Evolutionary conservation across 2,113 vertebrate species (phyloP).

Genomic region (Chionomys nivalis): DNA sequence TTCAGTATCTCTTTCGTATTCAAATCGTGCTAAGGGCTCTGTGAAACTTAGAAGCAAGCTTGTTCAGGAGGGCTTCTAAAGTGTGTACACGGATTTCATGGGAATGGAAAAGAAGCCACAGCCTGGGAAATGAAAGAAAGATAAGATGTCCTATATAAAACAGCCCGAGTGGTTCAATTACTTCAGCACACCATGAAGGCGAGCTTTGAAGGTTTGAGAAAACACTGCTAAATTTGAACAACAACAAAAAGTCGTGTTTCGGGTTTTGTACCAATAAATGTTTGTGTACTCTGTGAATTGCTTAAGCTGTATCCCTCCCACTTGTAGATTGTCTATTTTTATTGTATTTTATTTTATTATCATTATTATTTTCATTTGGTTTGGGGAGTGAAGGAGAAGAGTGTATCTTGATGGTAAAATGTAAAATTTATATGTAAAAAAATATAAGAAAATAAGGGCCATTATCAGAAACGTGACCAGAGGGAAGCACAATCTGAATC

Average conservation of each 20-base stretch:
- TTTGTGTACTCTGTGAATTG: slow-evolving; percentile 84
- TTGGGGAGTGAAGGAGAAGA: slow-evolving; percentile 34
- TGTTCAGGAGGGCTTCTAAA: slow-evolving; percentile 92
- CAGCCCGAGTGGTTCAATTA: slow-evolving; percentile 91
- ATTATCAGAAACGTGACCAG: not conserved
- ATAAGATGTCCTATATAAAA: slow-evolving; percentile 91
- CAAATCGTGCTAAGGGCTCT: slow-evolving; percentile 90
- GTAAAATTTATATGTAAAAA: not conserved
- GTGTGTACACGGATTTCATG: slow-evolving; percentile 92
- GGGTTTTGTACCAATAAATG: slow-evolving; percentile 87
- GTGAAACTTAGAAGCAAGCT: slow-evolving; percentile 92
- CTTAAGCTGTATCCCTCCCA: slow-evolving; percentile 76
- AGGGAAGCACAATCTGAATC: not conserved
- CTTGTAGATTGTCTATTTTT: slow-evolving; percentile 80
- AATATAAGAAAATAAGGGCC: slow-evolving; percentile 71
- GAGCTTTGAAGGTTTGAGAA: slow-evolving; percentile 90
- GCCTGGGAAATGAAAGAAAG: slow-evolving; percentile 91
- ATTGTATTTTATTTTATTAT: slow-evolving; percentile 40
- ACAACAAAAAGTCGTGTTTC: slow-evolving; percentile 82
- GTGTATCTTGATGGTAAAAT: slow-evolving; percentile 69
- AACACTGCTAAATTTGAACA: slow-evolving; percentile 89
- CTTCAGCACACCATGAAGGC: slow-evolving; percentile 90
- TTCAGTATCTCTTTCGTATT: slow-evolving; percentile 95
- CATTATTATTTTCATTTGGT: slow-evolving; percentile 53
- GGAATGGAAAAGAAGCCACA: slow-evolving; percentile 90